Evolutionary conservation across 2,797 vertebrate genomes (phyloP), one percentile per base, ranked within the genome.

Genomic region (Lerista edwardsae): DNA sequence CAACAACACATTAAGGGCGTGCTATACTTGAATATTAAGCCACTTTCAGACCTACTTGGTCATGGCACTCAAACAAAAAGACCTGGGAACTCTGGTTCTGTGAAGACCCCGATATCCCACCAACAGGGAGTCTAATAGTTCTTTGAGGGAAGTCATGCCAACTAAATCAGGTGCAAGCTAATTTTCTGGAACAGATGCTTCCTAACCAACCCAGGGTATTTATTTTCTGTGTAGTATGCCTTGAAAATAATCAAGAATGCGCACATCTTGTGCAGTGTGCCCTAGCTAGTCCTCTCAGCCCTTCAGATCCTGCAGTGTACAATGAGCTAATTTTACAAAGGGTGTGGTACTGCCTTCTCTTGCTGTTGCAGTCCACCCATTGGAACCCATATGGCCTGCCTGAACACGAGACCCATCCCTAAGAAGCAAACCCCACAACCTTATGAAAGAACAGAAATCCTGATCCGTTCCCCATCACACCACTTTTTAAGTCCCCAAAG

Each of bases 111-210:
- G 73, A 79, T 25, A 15, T 31, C 25, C 31, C 10, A 73, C 51
- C 31, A 55, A 51, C 3, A 57, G 62, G 65, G 51, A 39, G 29
- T 55, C 27, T 34, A 39, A 21, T 15, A 25, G 19, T 80, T 74
- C n/a, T 85, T 75, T 57, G 34, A 27, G 57, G 59, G 72, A 74
- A 74, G 27, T 44, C 47, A 36, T 55, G 29, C 27, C n/a, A 69
- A 64, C 17, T 36, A 76, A 68, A 68, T 14, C n/a, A 55, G 74
- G 27, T 79, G 34, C 44, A 64, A 62, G 34, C 44, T 73, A 15
- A 65, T 74, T 36, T 55, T 74, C 34, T 67, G 74, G 9, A 84
- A 80, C 34, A 80, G 41, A 17, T 57, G 62, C 62, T 67, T 80
- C 14, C 71, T 44, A 41, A 55, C 59, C 44, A 80, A 74, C 25